These are phyloP conservation scores for Diaprepes abbreviatus DNA, from an alignment of 2,888 invertebrate genomes.

Conservation along the genomic window DNA sequence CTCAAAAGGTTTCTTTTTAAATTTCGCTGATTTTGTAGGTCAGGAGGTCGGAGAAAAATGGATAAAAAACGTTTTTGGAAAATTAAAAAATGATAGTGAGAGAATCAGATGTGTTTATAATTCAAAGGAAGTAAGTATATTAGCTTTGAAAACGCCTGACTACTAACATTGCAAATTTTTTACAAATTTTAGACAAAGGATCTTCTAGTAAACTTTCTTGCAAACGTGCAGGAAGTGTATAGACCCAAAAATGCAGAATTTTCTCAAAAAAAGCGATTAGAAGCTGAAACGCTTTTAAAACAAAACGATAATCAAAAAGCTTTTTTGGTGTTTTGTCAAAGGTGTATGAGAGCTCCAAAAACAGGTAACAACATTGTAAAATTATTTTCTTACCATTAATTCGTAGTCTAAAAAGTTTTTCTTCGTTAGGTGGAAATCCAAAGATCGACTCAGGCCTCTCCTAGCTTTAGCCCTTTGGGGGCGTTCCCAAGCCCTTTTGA, in stretches of 20 bases:
- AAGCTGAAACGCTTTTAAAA: constrained; percentile 73
- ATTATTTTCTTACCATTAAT: too few relatives aligned
- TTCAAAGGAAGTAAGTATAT: constrained; percentile 68
- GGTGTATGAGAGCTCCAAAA: constrained; percentile 79
- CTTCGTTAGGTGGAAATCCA: constrained; percentile 55
- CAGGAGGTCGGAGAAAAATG: constrained; percentile 72
- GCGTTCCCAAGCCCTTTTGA: constrained; percentile 76
- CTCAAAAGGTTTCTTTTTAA: constrained; percentile 81
- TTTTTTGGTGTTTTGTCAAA: constrained; percentile 77
- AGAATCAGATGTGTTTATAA: constrained; percentile 72
- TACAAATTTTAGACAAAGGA: constrained; percentile 31
- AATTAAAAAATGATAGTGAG: constrained; percentile 72
- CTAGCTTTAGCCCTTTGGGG: constrained; percentile 77
- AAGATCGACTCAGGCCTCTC: constrained; percentile 75
- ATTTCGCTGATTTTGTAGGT: constrained; percentile 74
- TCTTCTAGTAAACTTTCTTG: constrained; percentile 62
- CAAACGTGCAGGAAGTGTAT: constrained; percentile 77
- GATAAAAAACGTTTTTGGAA: constrained; percentile 74
- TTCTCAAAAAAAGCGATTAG: constrained; percentile 73
- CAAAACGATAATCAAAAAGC: constrained; percentile 73
- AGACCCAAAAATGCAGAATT: constrained; percentile 77
- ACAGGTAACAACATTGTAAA: constrained; percentile 73
- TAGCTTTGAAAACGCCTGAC: neutral
- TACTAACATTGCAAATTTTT: too few relatives aligned
- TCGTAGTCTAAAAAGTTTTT: too few relatives aligned